Conservation (phyloP, 2,888 invertebrate species). For the Furcula furcula region DNA sequence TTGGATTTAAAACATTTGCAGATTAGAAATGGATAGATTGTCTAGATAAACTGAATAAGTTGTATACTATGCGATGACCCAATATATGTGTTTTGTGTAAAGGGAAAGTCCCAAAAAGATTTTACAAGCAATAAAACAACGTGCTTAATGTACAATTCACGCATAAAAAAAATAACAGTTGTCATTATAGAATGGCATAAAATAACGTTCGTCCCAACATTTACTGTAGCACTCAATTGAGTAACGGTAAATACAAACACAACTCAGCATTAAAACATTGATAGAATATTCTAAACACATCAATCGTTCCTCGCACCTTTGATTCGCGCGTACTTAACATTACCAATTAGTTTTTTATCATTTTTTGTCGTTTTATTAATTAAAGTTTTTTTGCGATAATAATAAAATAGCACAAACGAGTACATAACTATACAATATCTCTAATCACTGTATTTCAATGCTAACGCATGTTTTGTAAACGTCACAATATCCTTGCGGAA, state of each 20-base stretch:
- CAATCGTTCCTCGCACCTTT: conserved; percentile 20
- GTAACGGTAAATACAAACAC: no score
- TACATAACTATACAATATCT: conserved; percentile 30
- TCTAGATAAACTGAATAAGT: conserved; percentile 43
- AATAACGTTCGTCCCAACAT: neutral
- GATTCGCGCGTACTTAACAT: conserved; percentile 39
- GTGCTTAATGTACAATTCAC: no score
- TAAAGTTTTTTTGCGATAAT: conserved; percentile 30
- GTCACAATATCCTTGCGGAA: conserved; percentile 6
- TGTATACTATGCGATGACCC: no score
- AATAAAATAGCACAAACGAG: conserved; percentile 40
- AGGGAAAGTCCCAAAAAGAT: no score
- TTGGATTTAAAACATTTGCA: no score
- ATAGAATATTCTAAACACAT: neutral
- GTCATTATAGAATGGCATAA: neutral
- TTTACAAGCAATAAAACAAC: no score
- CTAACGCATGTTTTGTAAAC: conserved; percentile 28
- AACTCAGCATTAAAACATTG: neutral
- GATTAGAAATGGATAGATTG: no score
- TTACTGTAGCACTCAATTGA: neutral
- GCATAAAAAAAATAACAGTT: no score
- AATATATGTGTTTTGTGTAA: no score
- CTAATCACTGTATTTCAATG: conserved; percentile 39
- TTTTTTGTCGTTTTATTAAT: conserved; percentile 41
- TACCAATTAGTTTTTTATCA: conserved; percentile 39